Conservation (phyloP, 2,113 vertebrate species). For the Odocoileus hemionus region DNA sequence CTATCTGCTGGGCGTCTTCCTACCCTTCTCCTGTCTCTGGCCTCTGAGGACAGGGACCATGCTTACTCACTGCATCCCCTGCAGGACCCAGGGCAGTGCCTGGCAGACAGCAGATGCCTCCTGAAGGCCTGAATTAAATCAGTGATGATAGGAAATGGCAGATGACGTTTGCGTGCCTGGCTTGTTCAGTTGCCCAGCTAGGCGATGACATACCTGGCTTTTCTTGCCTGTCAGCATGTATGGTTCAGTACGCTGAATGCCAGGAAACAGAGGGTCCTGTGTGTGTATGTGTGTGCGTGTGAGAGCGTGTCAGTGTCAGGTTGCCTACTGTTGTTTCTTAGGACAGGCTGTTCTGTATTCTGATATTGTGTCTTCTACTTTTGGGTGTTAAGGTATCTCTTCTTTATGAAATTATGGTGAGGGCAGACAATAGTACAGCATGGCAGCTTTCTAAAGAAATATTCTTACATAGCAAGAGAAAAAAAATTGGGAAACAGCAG, state of each 20-base stretch:
- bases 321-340: neutral
- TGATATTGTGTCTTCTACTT: neutral
- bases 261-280: too few relatives aligned
- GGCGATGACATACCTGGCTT: neutral
- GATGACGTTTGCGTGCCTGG: neutral
- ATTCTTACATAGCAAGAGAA: neutral
- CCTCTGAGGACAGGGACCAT: too few relatives aligned
- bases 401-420: neutral
- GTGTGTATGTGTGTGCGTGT: neutral
- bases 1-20: neutral
- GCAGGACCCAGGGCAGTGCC: neutral
- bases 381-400: neutral
- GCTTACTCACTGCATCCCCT: neutral
- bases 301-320: too few relatives aligned
- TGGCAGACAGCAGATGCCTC: neutral
- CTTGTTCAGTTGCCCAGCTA: neutral
- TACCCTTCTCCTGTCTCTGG: neutral
- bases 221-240: fast-evolving
- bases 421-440: neutral
- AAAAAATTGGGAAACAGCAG: neutral
- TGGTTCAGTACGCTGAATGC: neutral
- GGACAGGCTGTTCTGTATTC: neutral
- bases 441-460: neutral
- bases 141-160: neutral
- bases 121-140: neutral